Base-by-base conservation (phyloP, 2,113 vertebrate species). In the Phyllopteryx taeniolatus region DNA sequence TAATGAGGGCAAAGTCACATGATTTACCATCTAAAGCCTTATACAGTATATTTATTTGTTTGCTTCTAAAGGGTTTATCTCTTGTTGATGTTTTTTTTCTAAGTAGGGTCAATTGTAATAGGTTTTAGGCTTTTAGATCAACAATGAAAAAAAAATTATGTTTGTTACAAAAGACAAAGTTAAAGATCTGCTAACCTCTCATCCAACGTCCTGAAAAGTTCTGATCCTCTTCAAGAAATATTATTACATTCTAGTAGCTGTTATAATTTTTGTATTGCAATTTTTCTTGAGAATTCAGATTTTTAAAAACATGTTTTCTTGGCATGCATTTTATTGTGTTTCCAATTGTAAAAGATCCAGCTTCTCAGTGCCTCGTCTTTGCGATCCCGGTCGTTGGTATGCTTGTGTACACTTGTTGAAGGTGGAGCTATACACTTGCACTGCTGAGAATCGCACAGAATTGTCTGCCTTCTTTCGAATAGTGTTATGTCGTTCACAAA, bases 1-100 rank as follows among this genome's bases (percentile, higher is more conserved):
- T 86, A 86, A 90, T 83, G 79, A 85, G 78, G 68, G 73, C 63
- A 67, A 84, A 31, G 81, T 85, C 78, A 84, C 68, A 76, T 79
- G 54, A 62, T 79, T 85, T 81, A 76, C 68, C 73, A 79, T 86
- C 78, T 68, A 53, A 66, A 67, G 33, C 60, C n/a, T 76, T 61
- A 20, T 7, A 61, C 42, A 43, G 10, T 57, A n/a, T 65, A 68
- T 49, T 12, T 8, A n/a, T 71, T 59, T 22, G 49, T 70, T 80
- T 62, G n/a, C 12, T 69, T 68, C 67, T 61, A 46, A 74, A 67
- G 22, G 60, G 31, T 31, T 33, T 11, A 31, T 31, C 3, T 10
- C 12, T 31, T 31, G 56, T 13, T 27, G 10, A 51, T 49, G 3
- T 49, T 4, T 44, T 44, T 8, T 13, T 47, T 47, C 46, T 47